Evolutionary conservation across 2,888 invertebrate genomes (phyloP), one percentile per base, ranked within the genome.

Genomic region (Mesochorus sp.): DNA sequence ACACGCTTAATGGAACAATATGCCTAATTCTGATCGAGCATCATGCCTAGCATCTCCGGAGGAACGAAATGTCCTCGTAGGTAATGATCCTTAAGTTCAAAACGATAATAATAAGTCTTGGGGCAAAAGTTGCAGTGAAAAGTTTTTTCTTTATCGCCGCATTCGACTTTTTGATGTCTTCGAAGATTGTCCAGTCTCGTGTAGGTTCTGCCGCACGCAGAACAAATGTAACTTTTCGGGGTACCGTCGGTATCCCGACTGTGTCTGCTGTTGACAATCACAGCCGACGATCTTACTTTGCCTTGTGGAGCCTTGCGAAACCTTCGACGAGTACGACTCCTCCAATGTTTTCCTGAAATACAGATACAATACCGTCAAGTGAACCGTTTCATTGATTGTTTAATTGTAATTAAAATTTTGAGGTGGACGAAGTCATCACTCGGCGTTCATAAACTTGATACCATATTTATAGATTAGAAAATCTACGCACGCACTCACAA

Each of bases 101-200:
- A 91, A 75, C 91, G 87, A 76, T 92, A 91, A 71, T 91, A 92
- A 76, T 91, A 92, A 67, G 89, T 88, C 57, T 86, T 89, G 1
- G 88, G 84, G 81, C 92, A 92, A 8, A 86, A 76, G 47, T 86
- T 82, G 81, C 92, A 92, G 0, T 86, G 76, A 77, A 89, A 91
- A 71, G 83, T 88, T 75, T 90, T 91, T 39, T 88, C 90, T 72
- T 91, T 90, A 74, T 75, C 70, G 68, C 75, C 75, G 19, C 75
- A 75, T 37, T 75, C 68, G 62, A 75, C 75, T 75, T 75, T 75
- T 42, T 75, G 75, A 47, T 78, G 78, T 5, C 78, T 53, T 6
- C 78, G 74, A 10, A 78, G 62, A 70, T 78, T 78, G 37, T 74
- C 74, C 44, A 74, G 28, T 37, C 78, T 64, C 26, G 74, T 78